A percentile compares a stretch with the other conserved stretches of the same genome.
Evolutionary conservation across 92 coral and sea anemone species (phyloP).

Genomic region (Zoanthus gigantus): DNA sequence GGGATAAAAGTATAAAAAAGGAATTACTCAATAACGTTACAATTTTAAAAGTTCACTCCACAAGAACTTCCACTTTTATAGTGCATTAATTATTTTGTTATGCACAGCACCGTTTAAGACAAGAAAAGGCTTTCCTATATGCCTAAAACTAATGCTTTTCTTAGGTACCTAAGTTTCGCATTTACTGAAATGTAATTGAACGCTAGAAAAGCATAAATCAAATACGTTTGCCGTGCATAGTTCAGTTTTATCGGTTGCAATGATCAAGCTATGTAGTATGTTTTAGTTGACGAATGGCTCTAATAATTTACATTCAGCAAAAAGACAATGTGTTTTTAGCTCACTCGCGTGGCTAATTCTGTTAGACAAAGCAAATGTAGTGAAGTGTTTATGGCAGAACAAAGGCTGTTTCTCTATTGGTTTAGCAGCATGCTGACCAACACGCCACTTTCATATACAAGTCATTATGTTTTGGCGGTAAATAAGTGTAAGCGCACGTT

Average conservation of each 20-base stretch:
- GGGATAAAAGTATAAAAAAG: background rate
- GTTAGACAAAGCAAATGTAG: conserved; percentile 51
- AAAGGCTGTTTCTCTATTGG: conserved; percentile 11
- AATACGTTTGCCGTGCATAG: background rate
- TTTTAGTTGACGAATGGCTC: conserved; percentile 22
- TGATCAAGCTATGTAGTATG: background rate
- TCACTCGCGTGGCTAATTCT: conserved; percentile 52
- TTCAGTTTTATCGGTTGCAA: background rate
- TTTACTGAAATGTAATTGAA: background rate
- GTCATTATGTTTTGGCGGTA: conserved; percentile 88
- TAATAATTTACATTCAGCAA: conserved; percentile 17
- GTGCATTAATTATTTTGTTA: background rate
- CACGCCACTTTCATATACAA: conserved; percentile 80
- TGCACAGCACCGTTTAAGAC: conserved; percentile 30
- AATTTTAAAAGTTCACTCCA: background rate
- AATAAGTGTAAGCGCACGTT: conserved; percentile 80
- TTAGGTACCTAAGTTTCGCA: background rate
- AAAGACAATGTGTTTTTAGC: conserved; percentile 15
- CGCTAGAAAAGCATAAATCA: background rate
- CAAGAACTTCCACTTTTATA: background rate
- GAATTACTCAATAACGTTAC: conserved; percentile 18
- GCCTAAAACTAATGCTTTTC: background rate
- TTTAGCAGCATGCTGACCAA: conserved; percentile 48
- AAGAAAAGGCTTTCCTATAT: background rate
- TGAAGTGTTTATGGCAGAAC: conserved; percentile 30